Base-by-base conservation (phyloP, 2,888 invertebrate genomes). In the Heliconius aoede region DNA sequence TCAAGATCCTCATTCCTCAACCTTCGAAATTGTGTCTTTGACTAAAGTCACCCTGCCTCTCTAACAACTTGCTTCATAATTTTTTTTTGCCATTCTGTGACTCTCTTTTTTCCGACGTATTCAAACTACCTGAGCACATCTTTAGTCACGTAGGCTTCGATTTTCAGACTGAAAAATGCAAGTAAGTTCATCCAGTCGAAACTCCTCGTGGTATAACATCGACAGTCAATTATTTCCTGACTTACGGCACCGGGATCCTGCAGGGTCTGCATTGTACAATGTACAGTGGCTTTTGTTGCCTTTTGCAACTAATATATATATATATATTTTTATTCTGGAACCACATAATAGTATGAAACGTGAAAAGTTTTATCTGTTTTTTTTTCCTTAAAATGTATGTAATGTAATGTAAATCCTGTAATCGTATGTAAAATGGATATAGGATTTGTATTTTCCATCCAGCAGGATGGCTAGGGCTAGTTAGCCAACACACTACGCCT, bases 191-290 rank as follows among this genome's bases (percentile, higher is more conserved):
- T n/a, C 58, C 18, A 60, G 36, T 72, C 72, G 4, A 21, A n/a
- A 60, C 18, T 60, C 7, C 13, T 24, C 24, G 72, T 72, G 36
- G 72, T 72, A 32, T 55, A 71, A 72, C 58, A 58, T 36, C 58
- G 58, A n/a, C 72, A 72, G 76, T 76, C 76, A 72, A 76, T 76
- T 76, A 76, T 76, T 76, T 72, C 76, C 72, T 40, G 72, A 72
- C 72, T 72, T 60, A 58, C 36, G 26, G 72, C 72, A 71, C 60
- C 69, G 32, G 58, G 71, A 21, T 32, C 55, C 71, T 55, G 36
- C n/a, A 4, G 32, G 36, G 36, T 36, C 32, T 1, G 36, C 26
- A 60, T 72, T 72, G 72, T 60, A 36, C 72, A 9, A 24, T 18
- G 51, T 60, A 40, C 72, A 9, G 65, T 32, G 51, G 4, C 9